Conservation (phyloP, 2,113 vertebrate genomes). For the Phycodurus eques region DNA sequence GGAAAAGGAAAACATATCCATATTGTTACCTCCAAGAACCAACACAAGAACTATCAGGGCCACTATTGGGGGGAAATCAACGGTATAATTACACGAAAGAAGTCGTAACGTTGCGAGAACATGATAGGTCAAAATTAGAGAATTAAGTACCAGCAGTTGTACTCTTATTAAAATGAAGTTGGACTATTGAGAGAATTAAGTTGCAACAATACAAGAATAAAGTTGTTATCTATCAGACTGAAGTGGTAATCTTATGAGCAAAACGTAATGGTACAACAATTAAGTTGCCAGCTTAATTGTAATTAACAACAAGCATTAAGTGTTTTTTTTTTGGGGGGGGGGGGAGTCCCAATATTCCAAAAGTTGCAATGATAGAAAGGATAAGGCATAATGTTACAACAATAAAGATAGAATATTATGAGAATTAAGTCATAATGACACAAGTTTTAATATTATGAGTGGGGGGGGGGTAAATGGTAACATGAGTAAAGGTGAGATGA, state of each 20-base stretch:
- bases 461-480: too few relatives aligned
- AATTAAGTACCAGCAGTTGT: neutral
- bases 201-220: neutral
- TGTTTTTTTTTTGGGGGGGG: too few relatives aligned
- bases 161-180: neutral
- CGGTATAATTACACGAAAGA: too few relatives aligned
- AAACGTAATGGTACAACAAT: too few relatives aligned
- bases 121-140: neutral
- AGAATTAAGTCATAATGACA: neutral
- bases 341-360: too few relatives aligned
- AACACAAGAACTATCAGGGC: constrained; percentile 44
- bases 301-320: too few relatives aligned
- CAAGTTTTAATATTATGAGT: neutral
- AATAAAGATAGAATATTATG: too few relatives aligned
- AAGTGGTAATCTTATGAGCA: neutral
- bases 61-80: neutral
- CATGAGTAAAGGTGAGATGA: neutral
- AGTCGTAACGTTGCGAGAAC: neutral
- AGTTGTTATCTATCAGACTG: neutral
- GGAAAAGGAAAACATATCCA: neutral
- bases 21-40: constrained; percentile 63
- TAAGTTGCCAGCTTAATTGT: too few relatives aligned
- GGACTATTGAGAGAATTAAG: neutral
- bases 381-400: too few relatives aligned
- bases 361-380: too few relatives aligned